A percentile compares a stretch with the other conserved stretches of the same genome.
These are phyloP conservation scores for Thyatira batis DNA, from an alignment of 2,888 invertebrate species.

Conservation along the genomic window DNA sequence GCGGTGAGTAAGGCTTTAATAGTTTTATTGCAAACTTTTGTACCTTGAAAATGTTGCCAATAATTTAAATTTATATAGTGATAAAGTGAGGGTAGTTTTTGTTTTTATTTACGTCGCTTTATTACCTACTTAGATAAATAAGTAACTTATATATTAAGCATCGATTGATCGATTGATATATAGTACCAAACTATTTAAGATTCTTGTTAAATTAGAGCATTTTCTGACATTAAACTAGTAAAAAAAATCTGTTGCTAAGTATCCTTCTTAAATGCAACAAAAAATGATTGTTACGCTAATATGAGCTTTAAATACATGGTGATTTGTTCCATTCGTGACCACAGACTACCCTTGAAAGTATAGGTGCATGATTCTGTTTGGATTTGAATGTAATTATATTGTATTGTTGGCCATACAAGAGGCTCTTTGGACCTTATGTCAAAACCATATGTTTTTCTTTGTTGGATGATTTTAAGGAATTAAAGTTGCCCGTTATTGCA, in stretches of 20 bases:
- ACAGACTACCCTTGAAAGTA: neutral
- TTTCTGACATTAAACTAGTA: neutral
- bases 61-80: too few species aligned
- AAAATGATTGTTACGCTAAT: neutral
- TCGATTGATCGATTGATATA: too few species aligned
- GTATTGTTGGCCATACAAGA: neutral
- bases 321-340: neutral
- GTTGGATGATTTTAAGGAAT: too few species aligned
- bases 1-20: neutral
- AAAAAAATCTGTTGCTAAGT: neutral
- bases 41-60: too few species aligned
- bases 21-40: too few species aligned
- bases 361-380: neutral
- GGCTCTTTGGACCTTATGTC: neutral
- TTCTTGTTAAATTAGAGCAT: too few species aligned
- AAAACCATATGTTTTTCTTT: too few species aligned
- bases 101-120: neutral
- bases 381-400: neutral
- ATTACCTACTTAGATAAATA: too few species aligned
- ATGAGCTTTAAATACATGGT: neutral
- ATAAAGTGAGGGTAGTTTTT: neutral
- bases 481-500: too few species aligned
- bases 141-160: too few species aligned
- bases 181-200: too few species aligned
- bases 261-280: neutral